Evolutionary conservation across 1,140 invertebrate genomes (phyloP).

Genomic region (Drosophila trapezifrons): DNA sequence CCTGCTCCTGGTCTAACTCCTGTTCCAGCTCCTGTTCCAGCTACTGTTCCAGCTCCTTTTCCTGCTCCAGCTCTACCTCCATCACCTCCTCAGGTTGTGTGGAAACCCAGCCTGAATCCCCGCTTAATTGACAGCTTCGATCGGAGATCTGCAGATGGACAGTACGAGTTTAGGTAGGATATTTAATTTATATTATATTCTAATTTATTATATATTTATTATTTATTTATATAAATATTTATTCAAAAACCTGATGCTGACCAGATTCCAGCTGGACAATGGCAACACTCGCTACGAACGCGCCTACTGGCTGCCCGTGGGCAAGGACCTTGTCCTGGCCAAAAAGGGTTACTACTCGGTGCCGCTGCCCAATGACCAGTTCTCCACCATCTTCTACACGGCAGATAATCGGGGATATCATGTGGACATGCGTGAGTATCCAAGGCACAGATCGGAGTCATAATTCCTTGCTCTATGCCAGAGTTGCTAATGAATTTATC

Average conservation of each 20-base stretch:
- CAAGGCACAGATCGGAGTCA: too few species aligned
- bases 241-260: neutral
- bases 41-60: slow-evolving; percentile 3
- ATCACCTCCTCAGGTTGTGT: neutral
- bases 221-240: neutral
- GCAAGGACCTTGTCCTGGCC: slow-evolving; percentile 57
- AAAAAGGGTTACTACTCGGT: slow-evolving; percentile 73
- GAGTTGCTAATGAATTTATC: slow-evolving; percentile 33
- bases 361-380: slow-evolving; percentile 59
- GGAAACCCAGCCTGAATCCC: slow-evolving; percentile 1
- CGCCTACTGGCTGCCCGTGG: slow-evolving; percentile 71
- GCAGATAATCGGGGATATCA: slow-evolving; percentile 75
- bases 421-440: slow-evolving; percentile 69
- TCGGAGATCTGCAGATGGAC: slow-evolving; percentile 52
- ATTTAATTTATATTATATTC: neutral
- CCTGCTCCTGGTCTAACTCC: neutral
- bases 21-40: neutral
- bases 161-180: slow-evolving; percentile 72
- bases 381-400: slow-evolving; percentile 68
- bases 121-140: slow-evolving; percentile 63
- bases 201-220: slow-evolving; percentile 5
- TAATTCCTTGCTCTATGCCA: neutral
- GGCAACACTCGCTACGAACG: slow-evolving; percentile 79
- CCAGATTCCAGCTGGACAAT: slow-evolving; percentile 69
- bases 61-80: neutral